Percentiles rank a stretch among this genome's conserved stretches.
Conservation (phyloP, 2,888 invertebrate genomes). For the Phortica okadai region DNA sequence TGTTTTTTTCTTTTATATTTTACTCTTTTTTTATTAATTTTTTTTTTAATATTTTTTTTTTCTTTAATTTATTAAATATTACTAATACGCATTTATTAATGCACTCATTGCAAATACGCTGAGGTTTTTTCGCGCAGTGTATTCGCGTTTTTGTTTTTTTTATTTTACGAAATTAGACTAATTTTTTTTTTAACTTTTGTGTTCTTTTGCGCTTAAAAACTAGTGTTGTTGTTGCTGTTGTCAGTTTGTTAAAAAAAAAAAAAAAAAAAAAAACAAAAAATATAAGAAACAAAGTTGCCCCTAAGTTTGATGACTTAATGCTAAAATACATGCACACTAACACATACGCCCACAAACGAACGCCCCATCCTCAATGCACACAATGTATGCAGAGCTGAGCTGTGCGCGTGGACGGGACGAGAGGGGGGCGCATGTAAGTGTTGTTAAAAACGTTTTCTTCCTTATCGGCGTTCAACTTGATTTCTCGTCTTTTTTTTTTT, state of each 20-base stretch:
- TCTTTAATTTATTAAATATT: constrained; percentile 4
- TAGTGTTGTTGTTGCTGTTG: neutral
- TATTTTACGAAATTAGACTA: constrained; percentile 25
- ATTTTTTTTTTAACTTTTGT: constrained; percentile 8
- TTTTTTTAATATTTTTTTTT: constrained; percentile 2
- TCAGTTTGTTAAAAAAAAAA: constrained; percentile 22
- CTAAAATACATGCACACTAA: neutral
- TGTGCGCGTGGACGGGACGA: too few relatives aligned
- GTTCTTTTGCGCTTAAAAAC: constrained; percentile 14
- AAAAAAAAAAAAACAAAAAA: neutral
- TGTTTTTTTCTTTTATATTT: neutral
- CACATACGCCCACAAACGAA: neutral
- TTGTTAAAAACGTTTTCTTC: constrained; percentile 4
- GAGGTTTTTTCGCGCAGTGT: too few relatives aligned
- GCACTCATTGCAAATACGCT: neutral
- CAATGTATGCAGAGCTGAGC: too few relatives aligned
- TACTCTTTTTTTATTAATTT: neutral
- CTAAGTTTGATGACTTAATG: constrained; percentile 24
- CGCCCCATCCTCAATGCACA: neutral
- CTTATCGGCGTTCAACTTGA: neutral
- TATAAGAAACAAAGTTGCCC: constrained; percentile 13
- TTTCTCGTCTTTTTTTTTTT: neutral
- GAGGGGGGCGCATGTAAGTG: too few relatives aligned
- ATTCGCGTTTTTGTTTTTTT: neutral
- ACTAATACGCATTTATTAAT: constrained; percentile 10